Percentiles rank a stretch among this genome's conserved stretches.
Evolutionary conservation across 2,113 vertebrate genomes (phyloP).

Genomic region (Anarhynchus alexandrinus): DNA sequence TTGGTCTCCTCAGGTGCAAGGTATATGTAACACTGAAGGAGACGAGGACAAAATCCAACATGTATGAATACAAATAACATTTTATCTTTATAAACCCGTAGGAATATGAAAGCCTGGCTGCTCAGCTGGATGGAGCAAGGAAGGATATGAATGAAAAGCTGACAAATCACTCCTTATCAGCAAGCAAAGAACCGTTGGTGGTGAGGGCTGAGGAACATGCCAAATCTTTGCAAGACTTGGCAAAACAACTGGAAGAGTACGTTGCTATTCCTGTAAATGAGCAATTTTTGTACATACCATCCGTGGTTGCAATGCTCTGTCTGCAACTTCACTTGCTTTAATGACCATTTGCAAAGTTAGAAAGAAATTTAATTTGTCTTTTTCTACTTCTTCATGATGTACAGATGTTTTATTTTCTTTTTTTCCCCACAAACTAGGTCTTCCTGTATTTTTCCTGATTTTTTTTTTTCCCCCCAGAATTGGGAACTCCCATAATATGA

Average conservation of each 20-base stretch:
- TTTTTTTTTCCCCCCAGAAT: neutral
- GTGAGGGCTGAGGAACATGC: slow-evolving; percentile 85
- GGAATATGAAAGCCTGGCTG: slow-evolving; percentile 87
- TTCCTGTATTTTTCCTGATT: neutral
- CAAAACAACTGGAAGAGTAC: slow-evolving; percentile 87
- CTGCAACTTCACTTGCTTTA: neutral
- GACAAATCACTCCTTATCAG: slow-evolving; percentile 74
- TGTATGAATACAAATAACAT: neutral
- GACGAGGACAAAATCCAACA: neutral
- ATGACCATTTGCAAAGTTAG: neutral
- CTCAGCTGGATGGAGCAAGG: slow-evolving; percentile 85
- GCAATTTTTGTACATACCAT: neutral
- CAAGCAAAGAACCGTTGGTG: slow-evolving; percentile 80
- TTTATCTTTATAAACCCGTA: slow-evolving; percentile 34
- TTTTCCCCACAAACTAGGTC: neutral
- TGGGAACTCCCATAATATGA: neutral
- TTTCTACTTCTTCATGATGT: neutral
- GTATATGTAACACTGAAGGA: neutral
- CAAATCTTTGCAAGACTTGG: slow-evolving; percentile 75
- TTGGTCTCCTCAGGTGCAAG: neutral
- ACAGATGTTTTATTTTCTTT: neutral
- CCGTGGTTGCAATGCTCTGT: neutral
- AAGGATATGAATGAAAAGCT: slow-evolving; percentile 83
- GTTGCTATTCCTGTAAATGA: slow-evolving; percentile 11
- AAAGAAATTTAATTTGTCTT: neutral